Conservation (phyloP, 1,140 invertebrate genomes). For the Lycorma delicatula region DNA sequence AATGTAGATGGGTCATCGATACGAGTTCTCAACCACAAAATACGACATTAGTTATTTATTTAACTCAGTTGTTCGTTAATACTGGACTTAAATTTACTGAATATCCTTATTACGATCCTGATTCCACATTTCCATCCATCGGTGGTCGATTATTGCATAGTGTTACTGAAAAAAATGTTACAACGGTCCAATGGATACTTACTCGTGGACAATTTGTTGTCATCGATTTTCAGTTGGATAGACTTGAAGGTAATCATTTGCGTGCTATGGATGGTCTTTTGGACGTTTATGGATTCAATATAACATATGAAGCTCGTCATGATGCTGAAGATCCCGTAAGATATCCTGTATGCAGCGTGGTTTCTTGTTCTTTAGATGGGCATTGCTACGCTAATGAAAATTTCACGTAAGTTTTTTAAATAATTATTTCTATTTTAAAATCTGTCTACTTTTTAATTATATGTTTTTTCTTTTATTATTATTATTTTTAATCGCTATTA, state of each 20-base stretch:
- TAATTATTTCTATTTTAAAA: too few species aligned
- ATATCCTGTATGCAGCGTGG: conserved; percentile 52
- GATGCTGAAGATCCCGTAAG: conserved; percentile 1
- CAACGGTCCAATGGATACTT: conserved; percentile 54
- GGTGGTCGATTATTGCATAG: background rate
- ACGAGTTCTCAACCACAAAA: conserved; percentile 43
- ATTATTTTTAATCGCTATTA: too few species aligned
- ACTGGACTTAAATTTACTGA: conserved; percentile 73
- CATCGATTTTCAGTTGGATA: conserved; percentile 61
- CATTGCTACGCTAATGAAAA: conserved; percentile 64
- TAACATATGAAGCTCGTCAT: conserved; percentile 68
- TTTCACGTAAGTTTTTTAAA: conserved; percentile 52
- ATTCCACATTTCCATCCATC: conserved; percentile 34
- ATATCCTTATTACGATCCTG: conserved; percentile 65
- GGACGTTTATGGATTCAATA: conserved; percentile 85
- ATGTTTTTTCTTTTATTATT: too few species aligned
- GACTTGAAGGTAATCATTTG: conserved; percentile 72
- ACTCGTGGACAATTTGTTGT: conserved; percentile 67
- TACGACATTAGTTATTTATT: conserved; percentile 63
- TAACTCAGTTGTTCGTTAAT: conserved; percentile 78
- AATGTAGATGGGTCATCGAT: conserved; percentile 79
- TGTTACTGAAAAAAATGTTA: conserved; percentile 44
- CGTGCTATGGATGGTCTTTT: conserved; percentile 68
- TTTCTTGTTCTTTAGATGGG: conserved; percentile 72
- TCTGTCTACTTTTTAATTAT: too few species aligned